A percentile compares a stretch with the other conserved stretches of the same genome.
Conservation (phyloP, 2,888 invertebrate genomes). For the Drosophila ezoana region DNA sequence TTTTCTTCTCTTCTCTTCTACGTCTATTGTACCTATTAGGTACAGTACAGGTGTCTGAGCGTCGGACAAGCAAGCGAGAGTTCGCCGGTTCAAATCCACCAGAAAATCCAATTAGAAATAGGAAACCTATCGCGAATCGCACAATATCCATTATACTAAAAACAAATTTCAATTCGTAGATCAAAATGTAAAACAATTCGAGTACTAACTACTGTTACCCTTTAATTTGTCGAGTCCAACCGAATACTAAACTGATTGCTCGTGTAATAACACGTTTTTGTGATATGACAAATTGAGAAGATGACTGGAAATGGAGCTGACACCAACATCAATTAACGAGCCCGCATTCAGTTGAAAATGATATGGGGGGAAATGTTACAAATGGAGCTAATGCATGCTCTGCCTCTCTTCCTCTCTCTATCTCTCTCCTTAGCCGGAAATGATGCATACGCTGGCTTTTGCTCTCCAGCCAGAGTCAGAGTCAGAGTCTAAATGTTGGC, state of each 20-base stretch:
- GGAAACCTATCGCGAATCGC: no score
- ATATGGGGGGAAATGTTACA: slow-evolving; percentile 6
- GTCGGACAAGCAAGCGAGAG: no score
- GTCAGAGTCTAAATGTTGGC: slow-evolving; percentile 44
- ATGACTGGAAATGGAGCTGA: slow-evolving; percentile 24
- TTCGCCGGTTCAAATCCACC: no score
- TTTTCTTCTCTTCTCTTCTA: no score
- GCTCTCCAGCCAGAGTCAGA: background rate
- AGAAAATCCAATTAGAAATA: no score
- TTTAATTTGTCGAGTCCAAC: slow-evolving; percentile 17
- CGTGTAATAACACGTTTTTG: slow-evolving; percentile 32
- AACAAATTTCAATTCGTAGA: slow-evolving; percentile 2
- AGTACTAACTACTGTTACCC: background rate
- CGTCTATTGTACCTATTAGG: no score
- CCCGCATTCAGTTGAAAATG: slow-evolving; percentile 38
- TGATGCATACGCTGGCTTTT: slow-evolving; percentile 12
- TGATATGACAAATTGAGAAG: slow-evolving; percentile 66
- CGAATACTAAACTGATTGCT: slow-evolving; percentile 11
- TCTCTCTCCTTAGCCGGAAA: slow-evolving; percentile 31
- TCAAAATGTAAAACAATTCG: background rate
- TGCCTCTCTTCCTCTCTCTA: background rate
- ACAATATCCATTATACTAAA: no score
- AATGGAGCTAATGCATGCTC: slow-evolving; percentile 14
- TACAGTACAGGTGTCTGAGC: no score
- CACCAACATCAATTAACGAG: slow-evolving; percentile 51